Base-by-base conservation (phyloP, 1,140 invertebrate species). In the Trichonephila inaurata region DNA sequence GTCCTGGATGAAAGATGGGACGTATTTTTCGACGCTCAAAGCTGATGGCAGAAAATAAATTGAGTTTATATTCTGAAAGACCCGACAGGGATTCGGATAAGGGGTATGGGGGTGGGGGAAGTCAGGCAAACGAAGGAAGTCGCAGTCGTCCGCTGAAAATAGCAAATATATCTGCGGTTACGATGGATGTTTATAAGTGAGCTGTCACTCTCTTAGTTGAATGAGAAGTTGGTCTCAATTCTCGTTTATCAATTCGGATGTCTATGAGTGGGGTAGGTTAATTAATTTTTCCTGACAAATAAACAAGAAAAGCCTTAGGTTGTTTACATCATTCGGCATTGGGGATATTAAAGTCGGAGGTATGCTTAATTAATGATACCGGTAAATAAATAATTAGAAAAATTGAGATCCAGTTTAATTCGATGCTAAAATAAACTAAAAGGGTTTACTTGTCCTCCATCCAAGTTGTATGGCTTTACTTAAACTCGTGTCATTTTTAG, bases 11-110 rank as follows among this genome's bases (percentile, higher is more conserved):
- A 92, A 86, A 87, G 91, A 92, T 92, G 91, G 91, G 83, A 92
- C 91, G 91, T 69, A 92, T 92, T 92, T 92, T 87, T 92, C 91
- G 91, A 92, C 91, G 82, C 90, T 58, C 77, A 91, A 91, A 91
- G 91, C 82, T 92, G 91, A 87, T 92, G 91, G 91, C 64, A 40
- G 81, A 87, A 92, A 92, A 92, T 92, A 87, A 92, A 92, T 92
- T 92, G 91, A 86, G 82, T 92, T 92, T 58, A 85, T 85, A 77
- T 28, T 77, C 28, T 77, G 72, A 77, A 77, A 77, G 72, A 77
- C 72, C 72, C 72, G 72, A 77, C 72, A 77, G 72, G 33, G 72
- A 77, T 77, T 77, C 72, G 18, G 24, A 33, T 18, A 18, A 19
- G 16, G 72, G 72, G 72, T 33, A 2, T 18, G 62, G 6, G 62